Evolutionary conservation across 2,797 vertebrate genomes (phyloP).

Genomic region (Hyperoplus lanceolatus): DNA sequence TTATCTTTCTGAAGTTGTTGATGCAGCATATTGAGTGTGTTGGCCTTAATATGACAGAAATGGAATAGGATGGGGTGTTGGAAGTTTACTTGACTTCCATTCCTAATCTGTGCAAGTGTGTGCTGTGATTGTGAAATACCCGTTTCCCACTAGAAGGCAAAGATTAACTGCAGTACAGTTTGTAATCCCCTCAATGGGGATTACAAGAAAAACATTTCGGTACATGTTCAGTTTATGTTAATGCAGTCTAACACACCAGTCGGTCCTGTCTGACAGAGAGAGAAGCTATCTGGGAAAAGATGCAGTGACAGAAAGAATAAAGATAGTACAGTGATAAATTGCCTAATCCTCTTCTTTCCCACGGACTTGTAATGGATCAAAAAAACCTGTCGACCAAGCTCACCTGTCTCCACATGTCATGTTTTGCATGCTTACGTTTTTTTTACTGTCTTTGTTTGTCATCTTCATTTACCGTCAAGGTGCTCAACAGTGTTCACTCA

Average conservation of each 20-base stretch:
- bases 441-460: conserved; percentile 24
- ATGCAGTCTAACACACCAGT: conserved; percentile 10
- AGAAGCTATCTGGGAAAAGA: neutral
- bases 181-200: neutral
- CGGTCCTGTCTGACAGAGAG: conserved; percentile 11
- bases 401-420: conserved; percentile 64
- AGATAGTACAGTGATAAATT: conserved; percentile 34
- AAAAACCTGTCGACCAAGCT: conserved; percentile 77
- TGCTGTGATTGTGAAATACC: conserved; percentile 38
- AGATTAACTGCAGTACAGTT: conserved; percentile 4
- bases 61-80: conserved; percentile 24
- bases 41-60: conserved; percentile 34
- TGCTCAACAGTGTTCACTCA: neutral
- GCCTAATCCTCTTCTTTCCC: conserved; percentile 73
- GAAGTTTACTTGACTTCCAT: conserved; percentile 27
- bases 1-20: conserved; percentile 38
- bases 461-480: conserved; percentile 26
- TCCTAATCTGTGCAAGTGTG: conserved; percentile 34
- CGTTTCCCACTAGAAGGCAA: conserved; percentile 33
- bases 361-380: conserved; percentile 48
- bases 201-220: neutral
- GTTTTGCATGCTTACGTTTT: conserved; percentile 47
- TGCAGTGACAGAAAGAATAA: conserved; percentile 6
- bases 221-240: conserved; percentile 7
- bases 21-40: conserved; percentile 44